Base-by-base conservation (phyloP, 2,888 invertebrate species). In the Drosophila testacea region DNA sequence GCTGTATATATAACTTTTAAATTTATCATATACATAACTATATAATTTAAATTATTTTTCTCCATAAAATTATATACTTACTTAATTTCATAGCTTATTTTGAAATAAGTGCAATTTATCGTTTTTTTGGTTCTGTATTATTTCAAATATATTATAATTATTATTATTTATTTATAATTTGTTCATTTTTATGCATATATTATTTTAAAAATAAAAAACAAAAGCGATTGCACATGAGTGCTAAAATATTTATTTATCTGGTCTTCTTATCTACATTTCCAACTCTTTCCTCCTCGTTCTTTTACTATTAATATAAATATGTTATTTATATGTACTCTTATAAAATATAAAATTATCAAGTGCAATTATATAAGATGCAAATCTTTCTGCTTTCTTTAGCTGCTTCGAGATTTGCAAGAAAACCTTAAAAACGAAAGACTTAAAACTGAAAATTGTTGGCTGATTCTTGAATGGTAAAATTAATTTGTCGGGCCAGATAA, bases 1-100 rank as follows among this genome's bases (percentile, higher is more conserved):
- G 89, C 83, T 83, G 83, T 83, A 89, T 78, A 89, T 78, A 78
- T 80, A 80, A 77, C 77, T 81, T 78, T 81, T 68, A 89, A 89
- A 89, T 70, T 83, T 82, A 89, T 87, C 71, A 66, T 87, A 78
- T 54, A 59, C 68, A 64, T 77, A 81, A 83, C 70, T 83, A 76
- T 83, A 83, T 47, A 68, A 80, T 64, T 80, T 69, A 78, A 77
- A 83, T 78, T 81, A 87, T 78, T 75, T 87, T 70, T 69, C 81
- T 83, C 77, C 80, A 83, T 69, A 73, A 52, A 82, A 79, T 79
- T 82, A 78, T 67, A 51, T 50, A 74, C 67, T 73, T 75, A 75
- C 69, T 75, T 82, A 68, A 82, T 80, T 83, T 83, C 67, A 80
- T 88, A 85, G 73, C 73, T 82, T 67, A 72, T 82, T 79, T 70